phyloP scores from a whole-genome alignment of 2,113 vertebrate species.

The Acinonyx jubatus region DNA sequence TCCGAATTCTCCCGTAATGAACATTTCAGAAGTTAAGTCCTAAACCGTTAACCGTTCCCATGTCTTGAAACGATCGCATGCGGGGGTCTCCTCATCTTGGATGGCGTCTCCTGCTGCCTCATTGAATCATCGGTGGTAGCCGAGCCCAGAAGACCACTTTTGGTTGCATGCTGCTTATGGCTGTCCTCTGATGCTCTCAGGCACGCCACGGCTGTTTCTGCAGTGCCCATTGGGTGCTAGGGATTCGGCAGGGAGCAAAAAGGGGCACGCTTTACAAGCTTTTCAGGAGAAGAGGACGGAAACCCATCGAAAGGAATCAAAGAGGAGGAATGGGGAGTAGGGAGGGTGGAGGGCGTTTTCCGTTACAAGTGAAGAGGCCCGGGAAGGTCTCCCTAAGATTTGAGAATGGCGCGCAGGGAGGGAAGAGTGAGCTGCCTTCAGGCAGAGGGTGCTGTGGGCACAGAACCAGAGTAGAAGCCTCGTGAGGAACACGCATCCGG shows the following conservation, averaged over 20 bases:
- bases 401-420: background rate
- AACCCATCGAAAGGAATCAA: background rate
- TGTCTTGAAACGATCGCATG: background rate
- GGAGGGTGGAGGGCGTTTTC: background rate
- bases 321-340: background rate
- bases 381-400: background rate
- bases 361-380: background rate
- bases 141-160: background rate
- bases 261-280: background rate
- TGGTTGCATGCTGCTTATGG: background rate
- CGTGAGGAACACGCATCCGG: too few species aligned
- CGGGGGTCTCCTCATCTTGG: background rate
- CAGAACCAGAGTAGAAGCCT: rapidly evolving
- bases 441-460: background rate
- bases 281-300: background rate
- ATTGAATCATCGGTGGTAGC: background rate
- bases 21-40: background rate
- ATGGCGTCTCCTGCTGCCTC: background rate
- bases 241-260: background rate
- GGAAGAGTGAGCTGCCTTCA: background rate
- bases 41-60: background rate
- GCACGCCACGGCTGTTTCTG: background rate
- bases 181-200: background rate
- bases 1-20: background rate
- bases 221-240: background rate